Evolutionary conservation across 1,140 invertebrate species (phyloP), one percentile per base, ranked within the genome.

Genomic region (Dolichoris vasculosae): DNA sequence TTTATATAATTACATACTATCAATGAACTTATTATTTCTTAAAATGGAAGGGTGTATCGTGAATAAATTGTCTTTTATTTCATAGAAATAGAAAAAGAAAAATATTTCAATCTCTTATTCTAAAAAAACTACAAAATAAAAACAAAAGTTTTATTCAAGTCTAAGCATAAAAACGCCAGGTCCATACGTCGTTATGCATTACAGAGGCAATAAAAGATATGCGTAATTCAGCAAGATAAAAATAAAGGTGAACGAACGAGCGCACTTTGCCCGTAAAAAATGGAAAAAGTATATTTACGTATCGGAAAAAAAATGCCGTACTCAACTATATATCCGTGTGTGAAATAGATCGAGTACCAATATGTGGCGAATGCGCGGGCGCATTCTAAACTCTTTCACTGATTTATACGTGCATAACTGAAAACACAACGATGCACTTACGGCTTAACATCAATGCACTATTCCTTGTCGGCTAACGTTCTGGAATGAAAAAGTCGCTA

Each of bases 371-470:
- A 71, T 71, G 69, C 69, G 69, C 69, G 69, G 38, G 26, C 73
- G 46, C 43, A 48, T 76, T 40, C 80, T 46, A 13, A 26, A 32
- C 55, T 59, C n/a, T n/a, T n/a, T n/a, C 81, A 75, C 76, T 64
- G 81, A 83, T 83, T 83, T 83, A 83, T 83, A 51, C n/a, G 32
- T 51, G 26, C 35, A 71, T 83, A 76, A 83, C 71, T 35, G 51
- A 76, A 82, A 75, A 82, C 75, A 78, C 46, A 48, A 48, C 46
- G 48, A 26, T 13, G 35, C 35, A 51, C 17, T 32, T 40, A 32
- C 6, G 63, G 81, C 59, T 78, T 59, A 81, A 63, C 85, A 79
- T 75, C 69, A 64, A 67, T 13, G 43, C 43, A 40, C 69, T 40
- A 71, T 71, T 71, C 69, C 35, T 2, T 71, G 69, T 71, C 30